Evolutionary conservation across 2,797 vertebrate genomes (phyloP).

Genomic region (Gallinago nigripennis): DNA sequence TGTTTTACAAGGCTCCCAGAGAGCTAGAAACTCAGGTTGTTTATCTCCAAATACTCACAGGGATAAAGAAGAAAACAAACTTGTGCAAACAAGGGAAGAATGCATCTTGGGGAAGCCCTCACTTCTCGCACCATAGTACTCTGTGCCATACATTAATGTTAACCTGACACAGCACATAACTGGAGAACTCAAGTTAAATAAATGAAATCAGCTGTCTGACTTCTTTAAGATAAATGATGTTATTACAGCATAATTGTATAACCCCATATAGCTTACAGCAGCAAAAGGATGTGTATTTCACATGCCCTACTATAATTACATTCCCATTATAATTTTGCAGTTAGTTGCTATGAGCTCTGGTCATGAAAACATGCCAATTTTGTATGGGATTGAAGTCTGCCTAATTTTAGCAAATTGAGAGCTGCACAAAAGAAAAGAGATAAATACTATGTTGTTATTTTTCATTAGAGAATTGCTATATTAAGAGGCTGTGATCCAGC

Average conservation of each 20-base stretch:
- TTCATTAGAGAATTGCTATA: conserved; percentile 86
- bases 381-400: conserved; percentile 81
- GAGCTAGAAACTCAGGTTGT: neutral
- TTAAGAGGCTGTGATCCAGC: conserved; percentile 85
- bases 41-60: neutral
- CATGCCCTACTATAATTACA: conserved; percentile 81
- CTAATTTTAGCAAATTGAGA: conserved; percentile 86
- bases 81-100: neutral
- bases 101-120: neutral
- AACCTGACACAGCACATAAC: conserved; percentile 69
- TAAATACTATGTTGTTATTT: conserved; percentile 85
- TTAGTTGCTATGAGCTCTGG: conserved; percentile 83
- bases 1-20: neutral
- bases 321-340: conserved; percentile 84
- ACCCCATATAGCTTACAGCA: conserved; percentile 78
- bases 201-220: conserved; percentile 78
- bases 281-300: conserved; percentile 80
- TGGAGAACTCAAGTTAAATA: conserved; percentile 72
- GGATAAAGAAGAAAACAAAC: neutral
- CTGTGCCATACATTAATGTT: conserved; percentile 53
- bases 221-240: conserved; percentile 79
- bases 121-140: conserved; percentile 40
- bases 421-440: conserved; percentile 85
- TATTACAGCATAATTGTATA: conserved; percentile 80
- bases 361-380: conserved; percentile 84